These are phyloP conservation scores for Nannospalax galili DNA, from an alignment of 2,113 vertebrate species.

Conservation along the genomic window DNA sequence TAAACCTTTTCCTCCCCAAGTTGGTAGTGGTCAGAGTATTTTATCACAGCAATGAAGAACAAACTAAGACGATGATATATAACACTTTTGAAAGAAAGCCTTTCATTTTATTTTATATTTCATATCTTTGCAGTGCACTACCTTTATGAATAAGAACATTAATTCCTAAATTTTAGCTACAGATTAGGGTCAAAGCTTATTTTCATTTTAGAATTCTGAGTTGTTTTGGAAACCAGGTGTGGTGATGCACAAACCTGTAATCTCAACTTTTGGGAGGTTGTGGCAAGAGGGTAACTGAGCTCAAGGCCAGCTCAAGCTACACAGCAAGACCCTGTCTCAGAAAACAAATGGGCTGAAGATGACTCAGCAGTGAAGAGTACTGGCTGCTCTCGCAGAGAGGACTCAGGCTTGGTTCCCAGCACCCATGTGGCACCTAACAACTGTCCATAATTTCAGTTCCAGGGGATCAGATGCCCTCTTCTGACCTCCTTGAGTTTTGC, in stretches of 20 bases:
- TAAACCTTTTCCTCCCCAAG: too few relatives aligned
- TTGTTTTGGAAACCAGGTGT: background rate
- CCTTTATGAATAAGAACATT: slow-evolving; percentile 13
- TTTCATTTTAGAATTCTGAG: slow-evolving; percentile 25
- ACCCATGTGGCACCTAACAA: too few relatives aligned
- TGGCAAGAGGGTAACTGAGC: background rate
- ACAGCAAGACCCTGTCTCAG: background rate
- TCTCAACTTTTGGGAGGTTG: background rate
- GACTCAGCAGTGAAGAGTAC: too few relatives aligned
- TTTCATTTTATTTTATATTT: slow-evolving; percentile 35
- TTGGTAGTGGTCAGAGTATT: too few relatives aligned
- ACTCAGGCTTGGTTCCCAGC: too few relatives aligned
- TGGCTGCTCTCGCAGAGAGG: too few relatives aligned
- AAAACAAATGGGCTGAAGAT: background rate
- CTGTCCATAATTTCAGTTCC: too few relatives aligned
- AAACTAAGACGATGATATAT: too few relatives aligned
- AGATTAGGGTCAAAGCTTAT: background rate
- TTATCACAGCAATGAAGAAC: too few relatives aligned
- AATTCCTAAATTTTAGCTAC: slow-evolving; percentile 31
- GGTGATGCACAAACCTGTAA: background rate
- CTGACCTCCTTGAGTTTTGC: too few relatives aligned
- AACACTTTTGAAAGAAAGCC: slow-evolving; percentile 28
- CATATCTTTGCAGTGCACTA: background rate
- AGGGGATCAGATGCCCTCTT: too few relatives aligned
- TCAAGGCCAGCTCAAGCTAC: background rate